Conservation (phyloP, 2,888 invertebrate genomes). For the Bugula neritina region DNA sequence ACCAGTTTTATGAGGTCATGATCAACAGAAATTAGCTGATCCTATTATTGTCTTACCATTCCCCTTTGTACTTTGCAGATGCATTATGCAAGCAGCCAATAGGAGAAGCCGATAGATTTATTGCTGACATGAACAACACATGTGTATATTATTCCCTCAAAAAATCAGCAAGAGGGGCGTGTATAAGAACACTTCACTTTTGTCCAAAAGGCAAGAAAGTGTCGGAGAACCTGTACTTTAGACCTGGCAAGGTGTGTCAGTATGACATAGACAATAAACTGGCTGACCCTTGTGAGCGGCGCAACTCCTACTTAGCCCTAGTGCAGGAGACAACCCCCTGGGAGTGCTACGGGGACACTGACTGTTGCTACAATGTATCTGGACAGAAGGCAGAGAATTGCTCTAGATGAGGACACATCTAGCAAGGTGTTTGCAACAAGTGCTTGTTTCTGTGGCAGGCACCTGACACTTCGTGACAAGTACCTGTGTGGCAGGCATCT, state of each 20-base stretch:
- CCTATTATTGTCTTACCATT: too few species aligned
- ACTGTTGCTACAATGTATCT: neutral
- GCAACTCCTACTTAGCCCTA: neutral
- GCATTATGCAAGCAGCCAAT: neutral
- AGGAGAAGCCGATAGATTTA: neutral
- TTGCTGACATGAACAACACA: constrained; percentile 20
- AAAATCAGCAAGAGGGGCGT: neutral
- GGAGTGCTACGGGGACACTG: constrained; percentile 19
- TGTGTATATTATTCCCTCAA: constrained; percentile 16
- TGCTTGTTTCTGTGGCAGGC: too few species aligned
- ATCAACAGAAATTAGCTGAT: too few species aligned
- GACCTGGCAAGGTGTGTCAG: constrained; percentile 1
- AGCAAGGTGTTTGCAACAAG: too few species aligned
- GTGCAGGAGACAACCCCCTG: constrained; percentile 7
- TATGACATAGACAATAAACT: neutral
- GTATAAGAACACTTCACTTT: neutral
- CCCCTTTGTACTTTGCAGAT: too few species aligned
- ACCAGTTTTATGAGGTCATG: too few species aligned
- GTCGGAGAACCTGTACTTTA: constrained; percentile 7
- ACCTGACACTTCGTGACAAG: too few species aligned
- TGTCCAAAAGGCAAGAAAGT: constrained; percentile 20
- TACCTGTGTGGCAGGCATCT: too few species aligned
- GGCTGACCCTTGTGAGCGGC: neutral
- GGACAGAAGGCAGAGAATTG: constrained; percentile 19
- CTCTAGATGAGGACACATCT: neutral